phyloP scores from a whole-genome alignment of 2,888 invertebrate genomes.

The Trissoscelio sp. region DNA sequence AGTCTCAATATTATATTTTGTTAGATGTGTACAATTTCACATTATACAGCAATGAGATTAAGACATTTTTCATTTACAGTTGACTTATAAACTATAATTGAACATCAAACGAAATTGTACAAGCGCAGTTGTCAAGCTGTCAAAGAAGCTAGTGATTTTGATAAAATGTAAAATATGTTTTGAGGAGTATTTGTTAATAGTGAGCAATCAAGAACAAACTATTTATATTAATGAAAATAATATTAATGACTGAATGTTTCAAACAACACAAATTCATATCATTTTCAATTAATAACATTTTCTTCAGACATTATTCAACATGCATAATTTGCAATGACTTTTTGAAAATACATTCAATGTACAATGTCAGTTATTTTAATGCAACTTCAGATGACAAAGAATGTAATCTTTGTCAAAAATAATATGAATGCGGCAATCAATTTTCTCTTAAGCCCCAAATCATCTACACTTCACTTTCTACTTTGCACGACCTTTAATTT shows the following conservation, averaged over 20 bases:
- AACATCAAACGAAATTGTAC: conserved; percentile 6
- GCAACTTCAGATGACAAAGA: not conserved
- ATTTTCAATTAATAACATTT: too few relatives aligned
- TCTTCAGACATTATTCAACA: too few relatives aligned
- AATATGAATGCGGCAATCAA: not conserved
- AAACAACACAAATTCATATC: too few relatives aligned
- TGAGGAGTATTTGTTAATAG: not conserved
- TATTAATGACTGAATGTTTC: not conserved
- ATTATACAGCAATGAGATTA: not conserved
- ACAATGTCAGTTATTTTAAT: conserved; percentile 7
- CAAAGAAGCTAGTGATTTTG: conserved; percentile 3
- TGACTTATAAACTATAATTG: conserved; percentile 1
- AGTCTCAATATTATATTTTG: too few relatives aligned
- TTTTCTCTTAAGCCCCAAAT: not conserved
- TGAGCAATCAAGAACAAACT: not conserved
- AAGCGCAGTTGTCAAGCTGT: conserved; percentile 9
- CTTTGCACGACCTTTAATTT: too few relatives aligned
- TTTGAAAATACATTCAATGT: not conserved
- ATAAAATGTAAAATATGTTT: conserved; percentile 16
- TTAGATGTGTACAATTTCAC: too few relatives aligned
- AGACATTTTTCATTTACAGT: conserved; percentile 2
- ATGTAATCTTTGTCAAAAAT: conserved; percentile 2
- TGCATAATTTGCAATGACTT: too few relatives aligned
- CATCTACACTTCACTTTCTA: not conserved
- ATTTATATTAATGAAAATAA: not conserved